Conservation (phyloP, 2,797 vertebrate genomes). For the Acridotheres tristis region DNA sequence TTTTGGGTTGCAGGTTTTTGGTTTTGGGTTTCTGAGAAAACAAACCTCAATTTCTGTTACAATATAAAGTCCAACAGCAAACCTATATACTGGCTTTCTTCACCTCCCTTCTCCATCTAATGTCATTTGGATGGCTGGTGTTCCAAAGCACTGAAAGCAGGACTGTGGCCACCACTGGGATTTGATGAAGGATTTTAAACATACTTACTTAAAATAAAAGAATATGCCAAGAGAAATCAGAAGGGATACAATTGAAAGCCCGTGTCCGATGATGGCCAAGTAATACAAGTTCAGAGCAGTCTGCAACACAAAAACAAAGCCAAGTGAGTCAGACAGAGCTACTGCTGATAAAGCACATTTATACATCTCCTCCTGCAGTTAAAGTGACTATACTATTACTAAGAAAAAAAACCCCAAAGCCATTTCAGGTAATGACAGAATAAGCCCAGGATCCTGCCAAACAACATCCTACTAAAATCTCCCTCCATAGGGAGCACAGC, state of each 20-base stretch:
- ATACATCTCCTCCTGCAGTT: background rate
- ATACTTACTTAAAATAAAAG: conserved; percentile 96
- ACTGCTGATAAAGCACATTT: background rate
- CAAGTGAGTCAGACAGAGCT: background rate
- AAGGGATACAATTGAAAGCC: conserved; percentile 90
- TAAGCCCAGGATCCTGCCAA: background rate
- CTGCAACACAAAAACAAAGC: conserved; percentile 75
- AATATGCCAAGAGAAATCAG: conserved; percentile 94
- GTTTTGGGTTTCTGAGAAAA: background rate
- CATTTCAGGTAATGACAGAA: background rate
- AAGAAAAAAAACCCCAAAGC: background rate
- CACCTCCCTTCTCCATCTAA: background rate
- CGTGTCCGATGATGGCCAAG: conserved; percentile 93
- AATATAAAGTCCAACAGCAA: background rate
- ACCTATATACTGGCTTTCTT: background rate
- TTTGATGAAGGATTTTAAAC: background rate
- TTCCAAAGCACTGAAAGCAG: background rate
- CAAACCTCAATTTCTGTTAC: background rate
- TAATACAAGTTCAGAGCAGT: conserved; percentile 95
- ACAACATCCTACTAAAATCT: background rate
- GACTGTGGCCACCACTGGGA: background rate
- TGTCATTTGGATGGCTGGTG: background rate
- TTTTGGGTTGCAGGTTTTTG: background rate
- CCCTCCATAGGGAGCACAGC: background rate
- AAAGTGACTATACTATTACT: background rate